phyloP scores from a whole-genome alignment of 2,797 vertebrate species.

The Coilia nasus region DNA sequence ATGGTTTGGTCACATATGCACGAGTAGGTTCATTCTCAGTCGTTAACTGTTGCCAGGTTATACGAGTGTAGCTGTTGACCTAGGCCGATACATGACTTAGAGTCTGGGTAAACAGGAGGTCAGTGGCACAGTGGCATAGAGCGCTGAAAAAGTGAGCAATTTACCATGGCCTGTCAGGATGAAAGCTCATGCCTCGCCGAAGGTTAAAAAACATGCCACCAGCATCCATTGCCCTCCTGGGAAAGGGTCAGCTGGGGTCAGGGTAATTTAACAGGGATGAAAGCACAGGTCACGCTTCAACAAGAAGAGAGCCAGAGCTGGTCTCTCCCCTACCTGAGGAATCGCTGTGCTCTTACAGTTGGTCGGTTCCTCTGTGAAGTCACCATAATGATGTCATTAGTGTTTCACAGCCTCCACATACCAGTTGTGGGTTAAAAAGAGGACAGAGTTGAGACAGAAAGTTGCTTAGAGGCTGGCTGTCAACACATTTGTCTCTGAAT shows the following conservation, averaged over 20 bases:
- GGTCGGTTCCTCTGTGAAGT: not conserved
- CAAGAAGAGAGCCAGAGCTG: not conserved
- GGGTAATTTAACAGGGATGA: not conserved
- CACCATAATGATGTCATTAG: slow-evolving; percentile 5
- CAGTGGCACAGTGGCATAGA: not conserved
- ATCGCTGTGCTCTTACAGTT: not conserved
- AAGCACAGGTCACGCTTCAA: slow-evolving; percentile 11
- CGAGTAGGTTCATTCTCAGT: no score
- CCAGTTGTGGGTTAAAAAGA: not conserved
- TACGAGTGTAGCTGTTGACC: not conserved
- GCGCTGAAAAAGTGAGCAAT: not conserved
- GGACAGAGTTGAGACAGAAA: not conserved
- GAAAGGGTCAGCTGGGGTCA: not conserved
- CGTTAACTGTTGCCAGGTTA: no score
- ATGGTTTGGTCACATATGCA: no score
- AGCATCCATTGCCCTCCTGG: not conserved
- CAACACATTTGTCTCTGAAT: not conserved
- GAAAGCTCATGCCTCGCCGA: not conserved
- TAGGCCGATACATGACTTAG: not conserved
- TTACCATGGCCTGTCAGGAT: not conserved
- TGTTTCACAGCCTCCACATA: not conserved
- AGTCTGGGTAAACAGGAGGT: not conserved
- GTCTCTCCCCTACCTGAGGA: not conserved
- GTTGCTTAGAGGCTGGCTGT: not conserved
- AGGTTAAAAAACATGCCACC: not conserved